phyloP scores from a whole-genome alignment of 2,113 vertebrate species.

The Epinephelus fuscoguttatus region DNA sequence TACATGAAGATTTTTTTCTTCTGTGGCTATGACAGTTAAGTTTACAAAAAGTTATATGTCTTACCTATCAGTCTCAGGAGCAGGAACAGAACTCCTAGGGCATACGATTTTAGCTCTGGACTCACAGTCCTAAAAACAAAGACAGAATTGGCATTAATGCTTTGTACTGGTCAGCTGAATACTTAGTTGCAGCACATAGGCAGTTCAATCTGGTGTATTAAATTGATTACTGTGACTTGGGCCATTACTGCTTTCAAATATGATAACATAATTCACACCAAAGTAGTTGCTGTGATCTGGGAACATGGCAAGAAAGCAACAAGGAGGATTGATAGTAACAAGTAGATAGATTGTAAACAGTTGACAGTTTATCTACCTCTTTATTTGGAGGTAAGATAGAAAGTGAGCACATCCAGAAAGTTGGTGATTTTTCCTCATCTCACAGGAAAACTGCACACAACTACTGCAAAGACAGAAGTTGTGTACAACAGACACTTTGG shows the following conservation, averaged over 20 bases:
- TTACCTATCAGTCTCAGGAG: constrained; percentile 83
- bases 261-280: not conserved
- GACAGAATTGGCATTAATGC: constrained; percentile 1
- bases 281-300: not conserved
- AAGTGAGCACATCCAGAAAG: not conserved
- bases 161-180: not conserved
- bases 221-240: not conserved
- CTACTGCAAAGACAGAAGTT: not conserved
- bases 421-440: not conserved
- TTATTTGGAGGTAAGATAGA: not conserved
- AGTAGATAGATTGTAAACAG: not conserved
- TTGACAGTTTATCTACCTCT: not conserved
- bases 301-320: not conserved
- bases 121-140: constrained; percentile 79
- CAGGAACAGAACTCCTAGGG: constrained; percentile 83
- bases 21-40: not conserved
- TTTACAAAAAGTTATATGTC: not conserved
- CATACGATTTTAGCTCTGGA: constrained; percentile 84
- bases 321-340: no score
- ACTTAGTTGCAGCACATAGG: no score
- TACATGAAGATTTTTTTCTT: not conserved
- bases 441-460: not conserved
- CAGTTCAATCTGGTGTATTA: not conserved
- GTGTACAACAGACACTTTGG: not conserved
- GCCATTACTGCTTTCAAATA: not conserved